Base-by-base conservation (phyloP, 2,797 vertebrate genomes). In the Rhinichthys osculus region DNA sequence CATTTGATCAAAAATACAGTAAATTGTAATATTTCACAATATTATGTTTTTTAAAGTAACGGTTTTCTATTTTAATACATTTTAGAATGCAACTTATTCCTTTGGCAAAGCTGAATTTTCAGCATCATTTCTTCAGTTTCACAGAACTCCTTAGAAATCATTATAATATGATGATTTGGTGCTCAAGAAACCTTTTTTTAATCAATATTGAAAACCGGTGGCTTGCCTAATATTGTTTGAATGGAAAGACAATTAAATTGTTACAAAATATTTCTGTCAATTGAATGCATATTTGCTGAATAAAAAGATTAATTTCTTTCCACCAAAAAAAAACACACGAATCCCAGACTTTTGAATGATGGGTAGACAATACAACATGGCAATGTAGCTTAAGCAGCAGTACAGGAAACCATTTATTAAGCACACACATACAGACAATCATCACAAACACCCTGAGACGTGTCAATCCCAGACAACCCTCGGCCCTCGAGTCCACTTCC, bases 391-490 rank as follows among this genome's bases (percentile, higher is more conserved):
- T 38, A 38, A 69, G 66, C 33, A 9, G 33, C 33, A 11, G 33
- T 38, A 10, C 66, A 38, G 66, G 19, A 85, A 54, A 82, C 64
- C 7, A 71, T 57, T 7, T 14, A 33, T n/a, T 19, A 67, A 35
- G 17, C 59, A 59, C 5, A 33, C 42, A 33, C 21, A 78, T 50
- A 9, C 54, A 66, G 17, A 85, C 30, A 47, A 67, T 77, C 71
- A 21, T 38, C n/a, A 67, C 52, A 54, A 76, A 57, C 81, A 80
- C 44, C 30, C 80, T 82, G 83, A 85, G 84, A 78, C 69, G 11
- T n/a, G 42, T 47, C 84, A 59, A 59, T 33, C 38, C 5, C 30
- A 19, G 59, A 44, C 5, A 19, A 59, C n/a, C 23, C 23, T 54
- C 19, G 3, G 78, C 54, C 83, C 21, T 42, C 50, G 69, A 69